These are phyloP conservation scores for Venturia canescens DNA, from an alignment of 1,140 invertebrate genomes.

Conservation along the genomic window DNA sequence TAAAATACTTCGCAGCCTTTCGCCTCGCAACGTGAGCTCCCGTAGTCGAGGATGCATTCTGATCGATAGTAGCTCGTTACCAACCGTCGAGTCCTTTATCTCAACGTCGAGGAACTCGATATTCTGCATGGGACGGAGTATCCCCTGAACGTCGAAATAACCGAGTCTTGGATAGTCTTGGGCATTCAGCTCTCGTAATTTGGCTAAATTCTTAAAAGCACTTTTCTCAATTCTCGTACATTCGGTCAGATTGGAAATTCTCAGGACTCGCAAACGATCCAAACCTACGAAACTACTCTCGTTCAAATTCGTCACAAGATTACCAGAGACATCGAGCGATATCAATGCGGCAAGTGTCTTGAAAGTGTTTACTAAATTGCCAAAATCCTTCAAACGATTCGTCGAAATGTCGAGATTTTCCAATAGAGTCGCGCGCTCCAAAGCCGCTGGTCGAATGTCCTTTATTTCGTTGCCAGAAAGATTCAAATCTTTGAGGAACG, in stretches of 20 bases:
- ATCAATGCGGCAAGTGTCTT: constrained; percentile 83
- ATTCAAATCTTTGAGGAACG: constrained; percentile 90
- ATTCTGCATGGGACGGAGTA: constrained; percentile 83
- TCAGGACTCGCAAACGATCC: constrained; percentile 80
- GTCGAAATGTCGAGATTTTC: constrained; percentile 87
- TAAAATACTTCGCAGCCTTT: constrained; percentile 85
- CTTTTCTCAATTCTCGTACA: constrained; percentile 89
- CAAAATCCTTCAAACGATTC: constrained; percentile 83
- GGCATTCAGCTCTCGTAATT: constrained; percentile 83
- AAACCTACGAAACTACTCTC: constrained; percentile 86
- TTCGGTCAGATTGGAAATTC: constrained; percentile 82
- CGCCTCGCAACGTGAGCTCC: constrained; percentile 85
- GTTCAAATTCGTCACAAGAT: constrained; percentile 84
- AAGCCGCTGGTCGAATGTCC: constrained; percentile 81
- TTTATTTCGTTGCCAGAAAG: constrained; percentile 87
- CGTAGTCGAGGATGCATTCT: constrained; percentile 87
- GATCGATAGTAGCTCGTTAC: constrained; percentile 88
- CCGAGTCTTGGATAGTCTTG: constrained; percentile 87
- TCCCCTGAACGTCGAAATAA: constrained; percentile 89
- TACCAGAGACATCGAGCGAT: constrained; percentile 86
- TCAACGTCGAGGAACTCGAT: constrained; percentile 88
- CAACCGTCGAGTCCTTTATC: constrained; percentile 88
- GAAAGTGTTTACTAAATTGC: constrained; percentile 62
- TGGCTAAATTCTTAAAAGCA: constrained; percentile 85
- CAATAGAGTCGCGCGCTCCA: constrained; percentile 87